Percentiles rank a stretch among this genome's conserved stretches.
phyloP scores from a whole-genome alignment of 2,113 vertebrate species.

The Tichodroma muraria region DNA sequence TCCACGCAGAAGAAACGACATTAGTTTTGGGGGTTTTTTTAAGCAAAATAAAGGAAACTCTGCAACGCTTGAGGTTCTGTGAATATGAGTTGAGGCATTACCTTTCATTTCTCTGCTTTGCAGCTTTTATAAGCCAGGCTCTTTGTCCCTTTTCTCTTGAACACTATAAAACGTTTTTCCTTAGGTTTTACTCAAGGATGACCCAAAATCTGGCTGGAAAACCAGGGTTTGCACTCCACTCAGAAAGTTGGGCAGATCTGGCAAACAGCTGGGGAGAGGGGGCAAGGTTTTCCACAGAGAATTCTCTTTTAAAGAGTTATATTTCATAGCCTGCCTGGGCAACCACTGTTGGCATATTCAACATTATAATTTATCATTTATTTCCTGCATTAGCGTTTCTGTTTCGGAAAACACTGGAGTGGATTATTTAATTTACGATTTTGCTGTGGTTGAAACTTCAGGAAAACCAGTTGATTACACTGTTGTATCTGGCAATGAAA shows the following conservation, averaged over 20 bases:
- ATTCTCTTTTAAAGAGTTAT: background rate
- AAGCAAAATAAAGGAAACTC: background rate
- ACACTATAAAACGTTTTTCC: background rate
- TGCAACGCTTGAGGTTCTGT: background rate
- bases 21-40: background rate
- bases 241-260: background rate
- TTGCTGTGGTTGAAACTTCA: background rate
- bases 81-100: background rate
- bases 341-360: background rate
- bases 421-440: constrained; percentile 16
- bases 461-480: background rate
- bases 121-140: background rate
- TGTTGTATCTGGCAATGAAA: constrained; percentile 54
- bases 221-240: background rate
- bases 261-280: background rate
- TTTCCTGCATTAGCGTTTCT: background rate
- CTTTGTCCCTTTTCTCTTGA: background rate
- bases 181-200: background rate
- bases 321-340: background rate
- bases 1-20: background rate
- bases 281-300: background rate
- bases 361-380: background rate
- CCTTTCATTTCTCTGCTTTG: background rate
- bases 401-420: constrained; percentile 19
- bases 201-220: background rate